Evolutionary conservation across 2,888 invertebrate genomes (phyloP).

Genomic region (Leptinotarsa peninsularis): DNA sequence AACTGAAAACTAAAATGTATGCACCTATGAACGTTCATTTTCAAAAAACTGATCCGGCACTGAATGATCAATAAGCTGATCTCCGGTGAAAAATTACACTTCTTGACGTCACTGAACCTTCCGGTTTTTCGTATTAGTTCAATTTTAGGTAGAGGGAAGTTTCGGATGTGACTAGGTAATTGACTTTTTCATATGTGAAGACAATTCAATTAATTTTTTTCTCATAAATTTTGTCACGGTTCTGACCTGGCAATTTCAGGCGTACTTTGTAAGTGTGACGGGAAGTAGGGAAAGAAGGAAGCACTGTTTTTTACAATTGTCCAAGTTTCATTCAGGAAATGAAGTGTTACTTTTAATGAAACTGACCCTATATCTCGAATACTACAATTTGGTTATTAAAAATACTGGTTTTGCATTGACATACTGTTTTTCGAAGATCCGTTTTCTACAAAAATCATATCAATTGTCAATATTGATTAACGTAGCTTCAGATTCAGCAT

Average conservation of each 20-base stretch:
- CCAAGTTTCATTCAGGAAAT: background rate
- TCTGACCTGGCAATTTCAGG: constrained; percentile 40
- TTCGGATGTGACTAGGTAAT: constrained; percentile 45
- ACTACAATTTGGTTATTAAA: no score
- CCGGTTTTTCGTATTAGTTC: constrained; percentile 52
- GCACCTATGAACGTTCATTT: constrained; percentile 6
- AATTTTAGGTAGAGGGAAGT: constrained; percentile 34
- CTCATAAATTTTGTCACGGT: constrained; percentile 43
- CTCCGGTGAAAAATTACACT: constrained; percentile 64
- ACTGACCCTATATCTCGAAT: no score
- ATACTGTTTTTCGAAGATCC: no score
- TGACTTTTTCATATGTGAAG: constrained; percentile 44
- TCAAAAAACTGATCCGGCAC: constrained; percentile 61
- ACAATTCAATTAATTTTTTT: constrained; percentile 40
- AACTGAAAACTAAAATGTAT: no score
- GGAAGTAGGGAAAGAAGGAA: constrained; percentile 39
- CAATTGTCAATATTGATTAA: no score
- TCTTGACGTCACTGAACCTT: constrained; percentile 59
- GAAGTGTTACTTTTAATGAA: no score
- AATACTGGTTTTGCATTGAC: no score
- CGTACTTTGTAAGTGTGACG: constrained; percentile 50
- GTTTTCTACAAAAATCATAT: no score
- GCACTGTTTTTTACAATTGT: constrained; percentile 28
- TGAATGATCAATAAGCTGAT: constrained; percentile 63
- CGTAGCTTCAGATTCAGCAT: no score